Conservation (phyloP, 2,113 vertebrate genomes). For the Thomomys bottae region DNA sequence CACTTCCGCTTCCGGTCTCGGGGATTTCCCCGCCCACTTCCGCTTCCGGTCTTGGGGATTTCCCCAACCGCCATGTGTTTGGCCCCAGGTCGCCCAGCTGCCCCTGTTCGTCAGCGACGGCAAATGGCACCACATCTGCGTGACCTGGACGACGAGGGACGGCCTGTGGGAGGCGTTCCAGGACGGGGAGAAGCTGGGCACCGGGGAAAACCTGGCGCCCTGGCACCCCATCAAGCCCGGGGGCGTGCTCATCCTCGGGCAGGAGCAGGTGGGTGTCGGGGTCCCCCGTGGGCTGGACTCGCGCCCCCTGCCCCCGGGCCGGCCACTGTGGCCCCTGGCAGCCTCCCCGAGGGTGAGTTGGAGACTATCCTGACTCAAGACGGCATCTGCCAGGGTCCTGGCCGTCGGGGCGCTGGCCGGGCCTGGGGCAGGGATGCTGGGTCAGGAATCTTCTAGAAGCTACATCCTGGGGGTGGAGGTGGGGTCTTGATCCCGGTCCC, state of each 20-base stretch:
- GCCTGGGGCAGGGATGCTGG: too few relatives aligned
- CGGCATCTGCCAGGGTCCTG: too few relatives aligned
- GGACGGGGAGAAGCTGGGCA: slow-evolving; percentile 96
- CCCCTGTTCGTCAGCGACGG: slow-evolving; percentile 96
- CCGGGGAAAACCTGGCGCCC: slow-evolving; percentile 97
- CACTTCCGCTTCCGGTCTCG: too few relatives aligned
- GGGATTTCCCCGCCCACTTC: too few relatives aligned
- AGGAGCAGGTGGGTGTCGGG: slow-evolving; percentile 94
- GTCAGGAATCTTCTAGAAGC: too few relatives aligned
- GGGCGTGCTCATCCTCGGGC: slow-evolving; percentile 96
- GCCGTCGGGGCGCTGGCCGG: too few relatives aligned
- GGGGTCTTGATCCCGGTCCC: background rate
- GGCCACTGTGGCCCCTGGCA: rapidly evolving
- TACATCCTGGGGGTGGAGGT: rapidly evolving
- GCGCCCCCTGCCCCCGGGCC: rapidly evolving
- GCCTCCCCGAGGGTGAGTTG: background rate
- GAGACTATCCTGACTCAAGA: background rate
- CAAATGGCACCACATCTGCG: slow-evolving; percentile 98
- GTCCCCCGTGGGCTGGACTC: rapidly evolving
- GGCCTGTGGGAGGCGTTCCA: slow-evolving; percentile 99
- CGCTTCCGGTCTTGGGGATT: background rate
- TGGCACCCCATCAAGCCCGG: slow-evolving; percentile 99
- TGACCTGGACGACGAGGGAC: slow-evolving; percentile 98
- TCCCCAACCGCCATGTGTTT: background rate
- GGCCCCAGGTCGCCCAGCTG: slow-evolving; percentile 93